phyloP scores from a whole-genome alignment of 92 coral and sea anemone genomes.

The Epizoanthus stellaris region DNA sequence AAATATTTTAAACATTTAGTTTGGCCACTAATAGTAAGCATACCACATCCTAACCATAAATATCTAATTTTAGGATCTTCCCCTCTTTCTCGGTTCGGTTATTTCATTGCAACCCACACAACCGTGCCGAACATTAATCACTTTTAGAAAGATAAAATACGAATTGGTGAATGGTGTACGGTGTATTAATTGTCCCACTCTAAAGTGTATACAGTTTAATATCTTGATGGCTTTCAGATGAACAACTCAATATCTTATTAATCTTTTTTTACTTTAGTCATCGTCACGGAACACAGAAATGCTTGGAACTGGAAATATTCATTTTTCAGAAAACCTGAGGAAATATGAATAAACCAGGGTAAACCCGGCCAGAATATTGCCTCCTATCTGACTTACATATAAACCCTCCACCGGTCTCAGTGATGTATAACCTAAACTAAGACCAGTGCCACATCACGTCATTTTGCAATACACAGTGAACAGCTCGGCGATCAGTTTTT shows the following conservation, averaged over 20 bases:
- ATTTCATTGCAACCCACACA: neutral
- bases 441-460: too few relatives aligned
- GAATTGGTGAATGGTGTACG: too few relatives aligned
- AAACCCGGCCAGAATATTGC: neutral
- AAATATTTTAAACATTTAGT: neutral
- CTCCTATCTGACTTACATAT: neutral
- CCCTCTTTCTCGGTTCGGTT: neutral
- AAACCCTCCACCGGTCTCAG: neutral
- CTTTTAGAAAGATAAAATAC: neutral
- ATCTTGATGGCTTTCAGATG: neutral
- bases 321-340: neutral
- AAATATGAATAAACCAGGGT: neutral
- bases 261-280: neutral
- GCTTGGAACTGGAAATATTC: neutral
- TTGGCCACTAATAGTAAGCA: neutral
- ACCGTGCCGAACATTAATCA: neutral
- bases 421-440: too few relatives aligned
- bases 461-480: too few relatives aligned
- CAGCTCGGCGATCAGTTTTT: too few relatives aligned
- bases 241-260: neutral
- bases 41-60: neutral
- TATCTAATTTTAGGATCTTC: neutral
- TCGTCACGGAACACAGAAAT: slow-evolving; percentile 3
- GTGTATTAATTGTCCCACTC: neutral
- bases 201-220: neutral